Conservation (phyloP, 2,888 invertebrate species). For the Pilophorus perplexus region DNA sequence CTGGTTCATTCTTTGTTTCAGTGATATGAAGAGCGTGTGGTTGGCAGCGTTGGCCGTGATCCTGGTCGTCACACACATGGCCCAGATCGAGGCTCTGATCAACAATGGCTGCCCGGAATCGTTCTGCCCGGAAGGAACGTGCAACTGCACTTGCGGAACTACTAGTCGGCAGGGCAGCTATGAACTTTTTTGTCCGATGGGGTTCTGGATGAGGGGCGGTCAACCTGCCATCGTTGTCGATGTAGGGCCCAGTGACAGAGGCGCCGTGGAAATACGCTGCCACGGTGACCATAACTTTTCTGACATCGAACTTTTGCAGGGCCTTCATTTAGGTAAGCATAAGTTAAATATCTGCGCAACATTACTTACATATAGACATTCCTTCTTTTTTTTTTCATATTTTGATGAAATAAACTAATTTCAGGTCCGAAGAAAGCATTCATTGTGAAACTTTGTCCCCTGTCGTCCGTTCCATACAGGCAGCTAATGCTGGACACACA, state of each 20-base stretch:
- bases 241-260: conserved; percentile 28
- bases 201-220: background rate
- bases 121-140: conserved; percentile 11
- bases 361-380: too few relatives aligned
- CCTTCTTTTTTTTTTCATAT: too few relatives aligned
- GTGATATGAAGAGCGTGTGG: too few relatives aligned
- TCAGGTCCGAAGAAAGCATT: conserved; percentile 55
- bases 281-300: conserved; percentile 30
- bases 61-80: too few relatives aligned
- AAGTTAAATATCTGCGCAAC: too few relatives aligned
- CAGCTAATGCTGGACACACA: conserved; percentile 51
- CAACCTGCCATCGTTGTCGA: conserved; percentile 24
- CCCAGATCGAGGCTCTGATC: too few relatives aligned
- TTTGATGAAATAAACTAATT: too few relatives aligned
- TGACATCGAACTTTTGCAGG: conserved; percentile 56
- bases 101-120: conserved; percentile 25
- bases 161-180: conserved; percentile 25
- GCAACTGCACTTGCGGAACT: conserved; percentile 46
- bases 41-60: too few relatives aligned
- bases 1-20: too few relatives aligned
- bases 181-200: conserved; percentile 43
- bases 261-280: conserved; percentile 44
- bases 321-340: conserved; percentile 52
- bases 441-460: conserved; percentile 58
- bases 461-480: conserved; percentile 57